phyloP scores from a whole-genome alignment of 2,797 vertebrate species.

The Gastrophryne carolinensis region DNA sequence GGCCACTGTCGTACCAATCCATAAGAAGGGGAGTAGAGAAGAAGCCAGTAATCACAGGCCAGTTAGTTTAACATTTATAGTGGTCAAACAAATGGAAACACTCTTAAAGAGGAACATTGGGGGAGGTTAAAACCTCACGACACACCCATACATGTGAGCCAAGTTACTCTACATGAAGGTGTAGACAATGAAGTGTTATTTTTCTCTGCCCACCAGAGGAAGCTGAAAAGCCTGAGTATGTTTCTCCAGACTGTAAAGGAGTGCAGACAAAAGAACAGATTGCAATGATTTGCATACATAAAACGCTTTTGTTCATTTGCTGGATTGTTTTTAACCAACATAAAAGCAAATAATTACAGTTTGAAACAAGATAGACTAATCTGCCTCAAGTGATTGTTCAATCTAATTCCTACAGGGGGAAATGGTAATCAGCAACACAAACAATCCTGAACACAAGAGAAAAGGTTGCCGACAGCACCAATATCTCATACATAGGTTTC shows the following conservation, averaged over 20 bases:
- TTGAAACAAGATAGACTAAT: background rate
- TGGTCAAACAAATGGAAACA: too few species aligned
- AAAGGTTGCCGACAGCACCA: too few species aligned
- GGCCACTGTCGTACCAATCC: too few species aligned
- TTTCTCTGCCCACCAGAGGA: background rate
- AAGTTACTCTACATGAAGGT: background rate
- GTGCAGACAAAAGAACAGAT: constrained; percentile 12
- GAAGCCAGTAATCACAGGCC: too few species aligned
- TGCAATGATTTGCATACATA: constrained; percentile 25
- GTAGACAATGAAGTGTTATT: background rate
- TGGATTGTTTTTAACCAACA: background rate
- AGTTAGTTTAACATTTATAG: too few species aligned
- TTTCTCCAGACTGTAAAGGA: background rate
- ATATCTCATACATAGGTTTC: too few species aligned
- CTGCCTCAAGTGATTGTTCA: background rate
- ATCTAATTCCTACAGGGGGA: background rate
- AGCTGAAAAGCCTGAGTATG: background rate
- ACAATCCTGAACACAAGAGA: background rate
- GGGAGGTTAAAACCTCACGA: too few species aligned
- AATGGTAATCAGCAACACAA: background rate
- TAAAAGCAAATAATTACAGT: constrained; percentile 10
- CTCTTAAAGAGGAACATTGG: too few species aligned
- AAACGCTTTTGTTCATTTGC: constrained; percentile 9
- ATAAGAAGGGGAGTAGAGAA: too few species aligned
- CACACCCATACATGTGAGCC: background rate